Base-by-base conservation (phyloP, 2,888 invertebrate species). In the Clitarchus hookeri region DNA sequence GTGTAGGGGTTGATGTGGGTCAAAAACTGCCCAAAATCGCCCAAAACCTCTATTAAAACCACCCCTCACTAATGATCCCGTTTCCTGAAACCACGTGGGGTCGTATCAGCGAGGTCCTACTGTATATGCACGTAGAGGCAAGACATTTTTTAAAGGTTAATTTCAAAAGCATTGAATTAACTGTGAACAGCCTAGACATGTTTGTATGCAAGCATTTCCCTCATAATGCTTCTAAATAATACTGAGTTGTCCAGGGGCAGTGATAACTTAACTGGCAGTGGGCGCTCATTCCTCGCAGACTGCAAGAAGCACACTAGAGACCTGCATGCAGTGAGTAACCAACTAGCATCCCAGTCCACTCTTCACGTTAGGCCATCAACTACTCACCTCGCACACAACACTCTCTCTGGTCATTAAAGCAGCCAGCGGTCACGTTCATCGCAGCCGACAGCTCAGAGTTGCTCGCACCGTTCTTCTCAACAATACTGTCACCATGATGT, bases 291-390 rank as follows among this genome's bases (percentile, higher is more conserved):
- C 16, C 23, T 16, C n/a, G n/a, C 65, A 65, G 48, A 48, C 12
- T 23, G 65, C 65, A 65, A 65, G 11, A 65, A 8, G 16, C 65
- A n/a, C n/a, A n/a, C 65, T 65, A 3, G 65, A 19, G n/a, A n/a
- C n/a, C 53, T 19, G n/a, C 23, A 65, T n/a, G 65, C 65, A 12
- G 53, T 53, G 53, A 53, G 19, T 19, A 53, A 53, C 13, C 36
- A 53, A 53, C 53, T 19, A 16, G 53, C 12, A 16, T 53, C 53
- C 19, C 13, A 19, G 53, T 53, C n/a, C 65, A 23, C 19, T n/a
- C 65, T 65, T n/a, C 65, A 65, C 23, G 65, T 65, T 65, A 65
- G 65, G 65, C 65, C 65, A 65, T 65, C 65, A n/a, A 65, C 65
- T 23, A 65, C 65, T 23, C 65, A 65, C 23, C 65, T 65, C 23